A percentile compares a stretch with the other conserved stretches of the same genome.
Evolutionary conservation across 1,140 invertebrate species (phyloP).

Genomic region (Notospermus geniculatus): DNA sequence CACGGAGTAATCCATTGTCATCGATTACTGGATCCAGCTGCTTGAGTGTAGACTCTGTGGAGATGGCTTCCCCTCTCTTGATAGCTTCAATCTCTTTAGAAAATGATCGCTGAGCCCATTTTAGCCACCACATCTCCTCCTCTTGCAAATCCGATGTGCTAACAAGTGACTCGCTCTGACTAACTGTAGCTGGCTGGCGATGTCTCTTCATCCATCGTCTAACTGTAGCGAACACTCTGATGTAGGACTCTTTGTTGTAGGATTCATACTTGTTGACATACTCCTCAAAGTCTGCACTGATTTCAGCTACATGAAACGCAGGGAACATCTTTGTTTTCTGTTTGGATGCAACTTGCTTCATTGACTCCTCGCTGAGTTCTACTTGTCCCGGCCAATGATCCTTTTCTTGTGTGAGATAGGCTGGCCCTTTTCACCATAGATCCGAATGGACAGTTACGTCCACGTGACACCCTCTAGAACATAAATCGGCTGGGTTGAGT

Average conservation of each 20-base stretch:
- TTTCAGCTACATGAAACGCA: not conserved
- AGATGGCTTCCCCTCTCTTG: not conserved
- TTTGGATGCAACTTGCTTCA: not conserved
- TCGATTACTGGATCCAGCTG: not conserved
- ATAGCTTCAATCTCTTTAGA: not conserved
- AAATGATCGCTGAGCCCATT: not conserved
- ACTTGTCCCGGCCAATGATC: not conserved
- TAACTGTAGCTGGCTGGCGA: not conserved
- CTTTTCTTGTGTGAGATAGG: not conserved
- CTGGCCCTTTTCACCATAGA: not conserved
- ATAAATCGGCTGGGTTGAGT: not conserved
- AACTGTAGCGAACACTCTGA: not conserved
- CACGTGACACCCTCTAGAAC: not conserved
- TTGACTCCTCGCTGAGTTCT: not conserved
- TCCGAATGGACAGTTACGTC: not conserved
- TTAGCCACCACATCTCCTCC: not conserved
- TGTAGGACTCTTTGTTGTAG: not conserved
- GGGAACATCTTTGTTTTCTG: no score
- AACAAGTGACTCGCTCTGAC: no score
- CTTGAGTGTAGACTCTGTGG: not conserved
- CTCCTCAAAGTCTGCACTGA: not conserved
- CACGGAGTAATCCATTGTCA: not conserved
- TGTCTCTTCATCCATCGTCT: not conserved
- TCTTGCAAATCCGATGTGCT: not conserved
- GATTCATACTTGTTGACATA: not conserved